A percentile compares a stretch with the other conserved stretches of the same genome.
phyloP scores from a whole-genome alignment of 2,113 vertebrate genomes.

The Rhinolophus sinicus region DNA sequence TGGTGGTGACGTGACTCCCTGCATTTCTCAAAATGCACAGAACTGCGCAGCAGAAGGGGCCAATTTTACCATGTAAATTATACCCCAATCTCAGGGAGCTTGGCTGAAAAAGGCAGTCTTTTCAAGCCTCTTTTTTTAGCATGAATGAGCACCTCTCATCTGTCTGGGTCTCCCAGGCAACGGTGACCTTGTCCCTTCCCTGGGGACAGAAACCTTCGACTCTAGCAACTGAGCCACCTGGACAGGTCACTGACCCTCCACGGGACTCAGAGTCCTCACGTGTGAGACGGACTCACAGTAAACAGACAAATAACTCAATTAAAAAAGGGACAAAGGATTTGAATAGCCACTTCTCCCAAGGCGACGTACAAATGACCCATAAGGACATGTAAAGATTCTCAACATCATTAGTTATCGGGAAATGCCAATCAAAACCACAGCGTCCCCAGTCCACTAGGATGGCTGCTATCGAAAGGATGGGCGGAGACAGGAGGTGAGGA shows the following conservation, averaged over 20 bases:
- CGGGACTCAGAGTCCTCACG: not conserved
- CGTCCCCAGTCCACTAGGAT: not conserved
- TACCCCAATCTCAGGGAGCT: not conserved
- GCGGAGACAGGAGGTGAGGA: too few species aligned
- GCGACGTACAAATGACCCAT: not conserved
- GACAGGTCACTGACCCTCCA: rapidly evolving
- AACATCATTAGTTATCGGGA: not conserved
- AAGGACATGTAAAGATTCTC: not conserved
- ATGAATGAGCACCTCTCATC: not conserved
- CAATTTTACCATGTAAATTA: not conserved
- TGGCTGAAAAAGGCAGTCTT: not conserved
- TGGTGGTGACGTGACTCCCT: rapidly evolving
- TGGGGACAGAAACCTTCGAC: not conserved
- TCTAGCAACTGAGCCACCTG: too few species aligned
- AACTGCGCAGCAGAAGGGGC: not conserved
- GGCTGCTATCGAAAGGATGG: not conserved
- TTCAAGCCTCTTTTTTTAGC: not conserved
- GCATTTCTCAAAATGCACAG: not conserved
- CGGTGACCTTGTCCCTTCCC: not conserved
- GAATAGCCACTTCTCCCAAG: not conserved
- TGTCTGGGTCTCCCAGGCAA: not conserved
- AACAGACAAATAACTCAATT: not conserved
- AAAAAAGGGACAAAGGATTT: not conserved
- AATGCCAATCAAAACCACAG: rapidly evolving
- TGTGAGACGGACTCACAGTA: not conserved